These are phyloP conservation scores for Rotaria sp. DNA, from an alignment of 2,888 invertebrate species.

Conservation along the genomic window DNA sequence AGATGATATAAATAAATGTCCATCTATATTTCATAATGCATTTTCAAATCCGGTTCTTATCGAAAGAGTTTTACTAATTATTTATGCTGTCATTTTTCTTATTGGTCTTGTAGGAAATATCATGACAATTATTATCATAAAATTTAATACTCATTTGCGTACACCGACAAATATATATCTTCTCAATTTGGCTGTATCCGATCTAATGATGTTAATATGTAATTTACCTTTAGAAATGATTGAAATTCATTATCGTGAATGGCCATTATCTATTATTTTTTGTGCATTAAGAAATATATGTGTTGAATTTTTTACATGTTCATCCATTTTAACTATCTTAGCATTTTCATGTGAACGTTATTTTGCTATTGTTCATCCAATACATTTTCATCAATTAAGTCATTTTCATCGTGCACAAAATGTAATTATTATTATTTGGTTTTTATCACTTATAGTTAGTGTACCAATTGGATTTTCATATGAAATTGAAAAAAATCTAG, in stretches of 20 bases:
- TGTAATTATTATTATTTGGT: not conserved
- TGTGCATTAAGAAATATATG: conserved; percentile 19
- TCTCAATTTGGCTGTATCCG: conserved; percentile 10
- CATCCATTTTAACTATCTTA: conserved; percentile 9
- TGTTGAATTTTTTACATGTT: conserved; percentile 15
- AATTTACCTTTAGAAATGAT: conserved; percentile 13
- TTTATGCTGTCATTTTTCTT: not conserved
- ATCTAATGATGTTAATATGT: not conserved
- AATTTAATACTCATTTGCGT: not conserved
- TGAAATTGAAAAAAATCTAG: not conserved
- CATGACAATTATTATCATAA: not conserved
- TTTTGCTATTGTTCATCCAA: conserved; percentile 16
- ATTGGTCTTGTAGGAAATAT: conserved; percentile 19
- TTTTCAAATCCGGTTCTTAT: not conserved
- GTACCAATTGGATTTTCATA: not conserved
- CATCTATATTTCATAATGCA: not conserved
- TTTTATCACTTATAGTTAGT: not conserved
- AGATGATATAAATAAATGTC: not conserved
- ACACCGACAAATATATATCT: conserved; percentile 23
- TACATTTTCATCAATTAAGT: not conserved
- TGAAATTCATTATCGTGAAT: conserved; percentile 7
- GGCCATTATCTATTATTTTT: not conserved
- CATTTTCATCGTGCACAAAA: not conserved
- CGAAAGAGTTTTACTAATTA: not conserved
- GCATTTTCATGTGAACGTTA: conserved; percentile 24